Percentiles rank a stretch among this genome's conserved stretches.
Evolutionary conservation across 2,888 invertebrate genomes (phyloP).

Genomic region (Drosophila leonis): DNA sequence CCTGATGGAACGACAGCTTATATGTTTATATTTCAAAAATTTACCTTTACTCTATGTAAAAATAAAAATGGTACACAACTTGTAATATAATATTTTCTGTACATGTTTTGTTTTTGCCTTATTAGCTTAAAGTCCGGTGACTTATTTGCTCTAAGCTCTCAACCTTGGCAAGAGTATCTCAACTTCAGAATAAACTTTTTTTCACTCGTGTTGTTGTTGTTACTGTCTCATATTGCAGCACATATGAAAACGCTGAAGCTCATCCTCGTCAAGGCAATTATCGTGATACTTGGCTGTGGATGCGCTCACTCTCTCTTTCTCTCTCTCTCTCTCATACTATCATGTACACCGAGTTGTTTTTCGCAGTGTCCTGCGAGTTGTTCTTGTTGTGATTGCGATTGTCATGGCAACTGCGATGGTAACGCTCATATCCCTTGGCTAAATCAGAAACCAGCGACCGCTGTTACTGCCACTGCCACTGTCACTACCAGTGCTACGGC

Average conservation of each 20-base stretch:
- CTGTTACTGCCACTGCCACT: conserved; percentile 11
- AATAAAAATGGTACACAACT: background rate
- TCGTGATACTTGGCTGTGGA: conserved; percentile 47
- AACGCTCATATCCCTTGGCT: conserved; percentile 55
- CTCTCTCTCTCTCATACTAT: background rate
- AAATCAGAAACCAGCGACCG: conserved; percentile 57
- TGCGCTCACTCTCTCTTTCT: conserved; percentile 17
- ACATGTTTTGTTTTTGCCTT: background rate
- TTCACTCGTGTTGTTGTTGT: background rate
- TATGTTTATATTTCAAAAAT: background rate
- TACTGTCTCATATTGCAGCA: conserved; percentile 32
- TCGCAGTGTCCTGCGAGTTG: conserved; percentile 43
- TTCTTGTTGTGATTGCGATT: conserved; percentile 67
- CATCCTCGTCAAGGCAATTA: conserved; percentile 64
- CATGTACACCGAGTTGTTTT: conserved; percentile 28
- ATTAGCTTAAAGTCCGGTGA: conserved; percentile 10
- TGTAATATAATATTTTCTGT: conserved; percentile 2
- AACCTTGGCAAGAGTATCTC: conserved; percentile 11
- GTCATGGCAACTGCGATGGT: conserved; percentile 69
- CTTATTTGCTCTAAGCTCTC: conserved; percentile 2
- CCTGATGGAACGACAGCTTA: background rate
- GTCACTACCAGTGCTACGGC: conserved; percentile 1
- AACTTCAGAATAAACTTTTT: conserved; percentile 2
- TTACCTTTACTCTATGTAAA: too few species aligned
- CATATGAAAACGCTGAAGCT: conserved; percentile 33